Percentiles rank a stretch among this genome's conserved stretches.
Conservation (phyloP, 2,113 vertebrate species). For the Phocoena sinus region DNA sequence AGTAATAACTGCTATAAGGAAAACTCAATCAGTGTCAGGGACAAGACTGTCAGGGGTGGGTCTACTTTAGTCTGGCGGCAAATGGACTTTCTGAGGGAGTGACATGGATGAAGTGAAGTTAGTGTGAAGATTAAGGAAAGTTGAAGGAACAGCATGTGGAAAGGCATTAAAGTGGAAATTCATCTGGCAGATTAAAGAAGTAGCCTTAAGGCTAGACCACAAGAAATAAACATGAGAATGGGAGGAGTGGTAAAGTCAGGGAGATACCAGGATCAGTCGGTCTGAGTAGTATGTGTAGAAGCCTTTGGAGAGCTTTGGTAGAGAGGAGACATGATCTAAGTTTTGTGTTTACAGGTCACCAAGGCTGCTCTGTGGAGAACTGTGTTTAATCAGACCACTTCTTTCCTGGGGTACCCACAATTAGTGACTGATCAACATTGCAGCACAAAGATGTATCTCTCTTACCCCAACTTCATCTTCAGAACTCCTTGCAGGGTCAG, state of each 20-base stretch:
- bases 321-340: background rate
- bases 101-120: background rate
- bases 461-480: background rate
- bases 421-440: background rate
- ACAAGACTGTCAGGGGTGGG: background rate
- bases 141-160: background rate
- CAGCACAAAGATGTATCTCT: background rate
- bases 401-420: background rate
- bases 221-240: background rate
- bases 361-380: background rate
- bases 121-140: background rate
- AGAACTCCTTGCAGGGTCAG: background rate
- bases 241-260: background rate
- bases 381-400: background rate
- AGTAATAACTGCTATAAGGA: background rate
- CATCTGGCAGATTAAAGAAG: background rate
- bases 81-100: background rate
- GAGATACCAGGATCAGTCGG: background rate
- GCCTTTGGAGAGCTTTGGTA: background rate
- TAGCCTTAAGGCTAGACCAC: background rate
- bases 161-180: background rate
- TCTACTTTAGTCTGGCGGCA: background rate
- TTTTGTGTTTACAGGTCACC: background rate
- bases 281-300: background rate
- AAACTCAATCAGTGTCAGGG: background rate